Conservation (phyloP, 2,888 invertebrate genomes). For the Prionchulus punctatus region DNA sequence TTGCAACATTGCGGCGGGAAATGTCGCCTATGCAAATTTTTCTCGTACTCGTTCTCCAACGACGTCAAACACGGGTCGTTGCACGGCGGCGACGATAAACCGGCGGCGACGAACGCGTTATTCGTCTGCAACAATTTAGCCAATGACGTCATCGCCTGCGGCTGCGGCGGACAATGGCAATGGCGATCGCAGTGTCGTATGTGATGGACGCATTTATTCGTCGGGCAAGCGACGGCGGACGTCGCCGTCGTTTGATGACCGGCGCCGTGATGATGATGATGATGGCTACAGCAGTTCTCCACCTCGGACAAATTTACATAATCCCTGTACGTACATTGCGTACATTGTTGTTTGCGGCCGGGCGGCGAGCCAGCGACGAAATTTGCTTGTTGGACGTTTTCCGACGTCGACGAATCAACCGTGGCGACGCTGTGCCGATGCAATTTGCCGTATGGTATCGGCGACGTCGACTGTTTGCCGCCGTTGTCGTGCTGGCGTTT, state of each 20-base stretch:
- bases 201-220: neutral
- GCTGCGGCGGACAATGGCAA: neutral
- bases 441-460: too few species aligned
- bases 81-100: neutral
- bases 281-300: conserved; percentile 5
- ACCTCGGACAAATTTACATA: conserved; percentile 8
- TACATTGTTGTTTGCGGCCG: neutral
- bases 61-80: neutral
- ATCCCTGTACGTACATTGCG: neutral
- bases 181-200: conserved; percentile 8
- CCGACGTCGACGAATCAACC: too few species aligned
- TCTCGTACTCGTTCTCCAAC: too few species aligned
- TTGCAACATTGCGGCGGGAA: neutral
- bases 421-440: too few species aligned
- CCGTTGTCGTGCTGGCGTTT: too few species aligned
- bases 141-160: too few species aligned
- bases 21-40: neutral
- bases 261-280: neutral
- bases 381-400: neutral
- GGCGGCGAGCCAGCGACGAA: neutral
- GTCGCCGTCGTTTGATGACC: neutral
- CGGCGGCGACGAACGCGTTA: neutral
- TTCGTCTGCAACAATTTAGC: neutral
- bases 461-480: too few species aligned
- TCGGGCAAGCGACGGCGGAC: neutral